Evolutionary conservation across 2,113 vertebrate species (phyloP), one percentile per base, ranked within the genome.

Genomic region (Trogon melanurus): DNA sequence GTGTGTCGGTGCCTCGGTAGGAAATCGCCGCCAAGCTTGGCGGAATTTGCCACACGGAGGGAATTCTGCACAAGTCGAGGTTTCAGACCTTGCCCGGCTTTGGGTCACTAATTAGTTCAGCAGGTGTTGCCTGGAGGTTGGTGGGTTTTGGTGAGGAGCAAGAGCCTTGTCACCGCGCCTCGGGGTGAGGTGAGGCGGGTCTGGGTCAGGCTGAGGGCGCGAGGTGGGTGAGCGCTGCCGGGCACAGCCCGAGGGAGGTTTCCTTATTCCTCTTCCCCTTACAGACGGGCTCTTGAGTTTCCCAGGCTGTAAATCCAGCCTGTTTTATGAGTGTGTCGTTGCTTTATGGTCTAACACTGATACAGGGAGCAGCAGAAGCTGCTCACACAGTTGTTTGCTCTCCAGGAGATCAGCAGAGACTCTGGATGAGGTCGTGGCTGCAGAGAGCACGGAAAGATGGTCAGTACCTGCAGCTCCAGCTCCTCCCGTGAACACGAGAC

Each of bases 11-110:
- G 36, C 50, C 48, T 74, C 47, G 2, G 23, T 27, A 32, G 60
- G 47, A 50, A 54, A 19, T 61, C 0, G 0, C 3, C 2, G 0
- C 69, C 53, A 60, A 21, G 64, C 3, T 9, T 5, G 10, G 44
- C 18, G 64, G n/a, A 38, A 36, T 29, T 25, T 20, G 30, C 26
- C 21, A 11, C 16, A 4, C 20, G 5, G 15, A 56, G 44, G 8
- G 20, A 34, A 23, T 22, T 8, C 64, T 21, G 70, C 64, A 44
- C 36, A 41, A 72, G 60, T 20, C 41, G 2, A 11, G 74, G 50
- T 53, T 79, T 61, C 1, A 2, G 45, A 11, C 30, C 66, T 36
- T 17, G 47, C 69, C 56, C 38, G 45, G 6, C 47, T 57, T 17
- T 15, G 38, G 83, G 56, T 60, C 81, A 3, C 32, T 36, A 7